Base-by-base conservation (phyloP, 2,797 vertebrate genomes). In the Oryzias dopingdopingensis region DNA sequence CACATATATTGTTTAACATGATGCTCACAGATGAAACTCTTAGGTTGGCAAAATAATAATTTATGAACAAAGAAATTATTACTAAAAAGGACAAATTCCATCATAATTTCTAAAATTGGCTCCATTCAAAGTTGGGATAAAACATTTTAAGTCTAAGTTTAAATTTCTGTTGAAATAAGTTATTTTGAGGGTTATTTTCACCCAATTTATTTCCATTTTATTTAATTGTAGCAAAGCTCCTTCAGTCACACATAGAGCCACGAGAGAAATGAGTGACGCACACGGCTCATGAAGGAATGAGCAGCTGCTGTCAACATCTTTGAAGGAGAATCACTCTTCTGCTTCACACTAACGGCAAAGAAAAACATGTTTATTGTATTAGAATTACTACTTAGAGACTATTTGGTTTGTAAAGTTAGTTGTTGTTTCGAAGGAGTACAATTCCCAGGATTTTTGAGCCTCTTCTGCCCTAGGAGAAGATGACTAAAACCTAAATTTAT, bases 161-260 rank as follows among this genome's bases (percentile, higher is more conserved):
- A 65, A 64, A 56, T 51, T 18, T 54, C 57, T 40, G 43, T 24
- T 56, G 10, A 59, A 68, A 24, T 0, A 49, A 57, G 23, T 23
- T 41, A 42, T 67, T 42, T 6, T 52, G 41, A 55, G n/a, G 17
- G 42, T 59, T 52, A 44, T 48, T 72, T 52, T 52, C 41, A 22
- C 18, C 46, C 52, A 15, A 15, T 59, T 4, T 6, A 56, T 43
- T 62, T 67, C 29, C 32, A n/a, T 63, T 44, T 52, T 47, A 62
- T 64, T 57, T 15, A 67, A 56, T 18, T 70, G 0, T 3, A 41
- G 43, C 37, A 15, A 14, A 14, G 64, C 66, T 59, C 37, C 42
- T n/a, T 7, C 24, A 32, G 51, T 29, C 67, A 68, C 64, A 56
- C 58, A 45, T 57, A 1, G 20, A 68, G 48, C 50, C 75, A 67